A percentile compares a stretch with the other conserved stretches of the same genome.
Evolutionary conservation across 2,888 invertebrate species (phyloP).

Genomic region (Euspilapteryx auroguttella): DNA sequence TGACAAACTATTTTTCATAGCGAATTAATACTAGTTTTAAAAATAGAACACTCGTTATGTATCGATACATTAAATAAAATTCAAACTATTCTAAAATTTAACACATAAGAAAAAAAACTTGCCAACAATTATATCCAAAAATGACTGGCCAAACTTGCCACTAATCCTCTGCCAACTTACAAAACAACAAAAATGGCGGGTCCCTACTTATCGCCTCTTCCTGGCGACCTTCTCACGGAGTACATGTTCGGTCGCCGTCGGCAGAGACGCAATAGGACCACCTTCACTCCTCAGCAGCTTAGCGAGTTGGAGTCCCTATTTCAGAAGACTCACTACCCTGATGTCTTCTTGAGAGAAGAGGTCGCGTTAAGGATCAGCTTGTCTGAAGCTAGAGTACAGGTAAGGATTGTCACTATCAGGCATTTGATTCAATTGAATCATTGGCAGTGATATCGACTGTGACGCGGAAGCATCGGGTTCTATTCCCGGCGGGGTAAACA

Average conservation of each 20-base stretch:
- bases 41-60: neutral
- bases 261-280: constrained; percentile 88
- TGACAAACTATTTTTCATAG: no score
- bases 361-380: constrained; percentile 88
- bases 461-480: no score
- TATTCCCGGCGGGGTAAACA: no score
- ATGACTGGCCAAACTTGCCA: no score
- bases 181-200: constrained; percentile 70
- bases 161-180: no score
- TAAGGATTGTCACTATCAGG: constrained; percentile 32
- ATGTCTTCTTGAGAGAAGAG: constrained; percentile 86
- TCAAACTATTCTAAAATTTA: neutral
- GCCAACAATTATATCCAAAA: no score
- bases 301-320: constrained; percentile 90
- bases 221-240: constrained; percentile 86
- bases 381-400: constrained; percentile 92
- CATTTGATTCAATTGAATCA: no score
- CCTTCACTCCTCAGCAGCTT: constrained; percentile 91
- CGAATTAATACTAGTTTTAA: neutral
- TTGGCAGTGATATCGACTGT: no score
- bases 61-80: neutral
- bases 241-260: constrained; percentile 90
- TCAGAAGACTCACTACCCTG: constrained; percentile 94
- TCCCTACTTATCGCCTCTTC: constrained; percentile 81
- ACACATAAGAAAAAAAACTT: no score